These are phyloP conservation scores for Enteromius fasciolatus DNA, from an alignment of 2,797 vertebrate species.

Conservation along the genomic window DNA sequence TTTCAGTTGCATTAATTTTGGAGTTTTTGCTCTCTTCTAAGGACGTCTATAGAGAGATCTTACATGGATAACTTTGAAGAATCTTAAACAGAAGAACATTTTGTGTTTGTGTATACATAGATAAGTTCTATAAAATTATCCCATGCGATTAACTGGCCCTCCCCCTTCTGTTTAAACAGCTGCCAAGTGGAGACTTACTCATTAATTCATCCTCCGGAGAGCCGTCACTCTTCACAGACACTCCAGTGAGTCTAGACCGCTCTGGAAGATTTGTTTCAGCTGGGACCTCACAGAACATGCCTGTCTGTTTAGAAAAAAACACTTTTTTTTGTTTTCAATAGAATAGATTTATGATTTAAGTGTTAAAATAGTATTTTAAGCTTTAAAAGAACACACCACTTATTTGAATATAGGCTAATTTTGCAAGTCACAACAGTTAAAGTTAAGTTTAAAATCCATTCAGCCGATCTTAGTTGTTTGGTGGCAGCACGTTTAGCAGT, in stretches of 20 bases:
- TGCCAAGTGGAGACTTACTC: slow-evolving; percentile 84
- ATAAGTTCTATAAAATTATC: slow-evolving; percentile 1
- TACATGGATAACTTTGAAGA: background rate
- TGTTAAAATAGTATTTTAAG: background rate
- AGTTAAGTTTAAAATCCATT: too few relatives aligned
- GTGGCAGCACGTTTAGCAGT: too few relatives aligned
- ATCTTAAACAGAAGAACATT: background rate
- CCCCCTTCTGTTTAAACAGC: slow-evolving; percentile 70
- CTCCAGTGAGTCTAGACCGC: slow-evolving; percentile 76
- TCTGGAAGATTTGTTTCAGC: slow-evolving; percentile 32
- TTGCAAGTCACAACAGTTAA: too few relatives aligned
- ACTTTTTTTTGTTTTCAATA: background rate
- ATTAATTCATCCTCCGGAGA: slow-evolving; percentile 82
- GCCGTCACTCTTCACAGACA: slow-evolving; percentile 79
- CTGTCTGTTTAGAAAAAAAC: slow-evolving; percentile 7
- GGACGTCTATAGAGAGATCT: background rate
- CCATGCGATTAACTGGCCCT: slow-evolving; percentile 41
- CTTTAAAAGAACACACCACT: too few relatives aligned
- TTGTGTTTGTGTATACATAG: slow-evolving; percentile 9
- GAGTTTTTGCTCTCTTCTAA: background rate
- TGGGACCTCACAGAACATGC: slow-evolving; percentile 20
- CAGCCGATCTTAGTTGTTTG: too few relatives aligned
- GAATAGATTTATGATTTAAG: background rate
- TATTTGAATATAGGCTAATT: too few relatives aligned
- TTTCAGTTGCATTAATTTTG: background rate